A percentile compares a stretch with the other conserved stretches of the same genome.
phyloP scores from a whole-genome alignment of 2,888 invertebrate genomes.

The Tromatobia lineatoria region DNA sequence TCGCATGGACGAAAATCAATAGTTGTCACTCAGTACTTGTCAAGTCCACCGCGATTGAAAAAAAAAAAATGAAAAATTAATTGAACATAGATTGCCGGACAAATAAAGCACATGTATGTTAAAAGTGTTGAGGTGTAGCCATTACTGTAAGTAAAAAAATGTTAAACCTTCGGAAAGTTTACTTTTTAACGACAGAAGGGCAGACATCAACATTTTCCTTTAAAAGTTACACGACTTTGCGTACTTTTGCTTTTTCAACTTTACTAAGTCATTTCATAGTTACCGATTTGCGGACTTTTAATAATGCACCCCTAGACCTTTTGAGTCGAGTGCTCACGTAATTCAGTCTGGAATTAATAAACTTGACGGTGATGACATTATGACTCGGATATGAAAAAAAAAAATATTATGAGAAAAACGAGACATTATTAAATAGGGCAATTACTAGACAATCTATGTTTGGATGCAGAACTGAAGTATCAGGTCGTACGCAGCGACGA shows the following conservation, averaged over 20 bases:
- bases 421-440: slow-evolving; percentile 41
- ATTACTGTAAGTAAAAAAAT: background rate
- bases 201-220: background rate
- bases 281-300: background rate
- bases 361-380: background rate
- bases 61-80: background rate
- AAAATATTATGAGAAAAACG: background rate
- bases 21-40: too few relatives aligned
- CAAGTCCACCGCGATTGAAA: background rate
- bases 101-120: background rate
- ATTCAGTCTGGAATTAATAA: background rate
- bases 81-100: background rate
- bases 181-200: slow-evolving; percentile 9
- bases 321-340: background rate
- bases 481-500: slow-evolving; percentile 24
- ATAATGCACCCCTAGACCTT: background rate
- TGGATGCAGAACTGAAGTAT: slow-evolving; percentile 43
- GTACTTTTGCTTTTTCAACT: background rate
- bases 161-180: slow-evolving; percentile 3
- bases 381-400: background rate
- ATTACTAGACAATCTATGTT: slow-evolving; percentile 35
- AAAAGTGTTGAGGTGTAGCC: background rate
- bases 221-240: slow-evolving; percentile 15
- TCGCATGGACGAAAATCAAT: background rate
- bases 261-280: background rate